These are phyloP conservation scores for Drosophila nr. perissopoda DNA, from an alignment of 2,888 invertebrate genomes.

Conservation along the genomic window DNA sequence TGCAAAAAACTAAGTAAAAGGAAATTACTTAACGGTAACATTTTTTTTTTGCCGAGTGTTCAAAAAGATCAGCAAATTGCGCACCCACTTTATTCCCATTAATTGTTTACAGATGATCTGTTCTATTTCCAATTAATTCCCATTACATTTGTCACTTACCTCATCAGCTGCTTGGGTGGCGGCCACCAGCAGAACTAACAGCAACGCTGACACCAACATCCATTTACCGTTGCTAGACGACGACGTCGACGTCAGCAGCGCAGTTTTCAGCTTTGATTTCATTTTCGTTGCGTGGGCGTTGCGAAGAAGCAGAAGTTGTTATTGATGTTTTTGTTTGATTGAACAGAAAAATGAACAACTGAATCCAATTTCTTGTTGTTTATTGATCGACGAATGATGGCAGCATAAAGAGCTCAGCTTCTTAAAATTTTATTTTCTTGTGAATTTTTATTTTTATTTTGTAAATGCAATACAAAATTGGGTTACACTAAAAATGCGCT, in stretches of 20 bases:
- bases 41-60: not conserved
- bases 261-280: slow-evolving; percentile 70
- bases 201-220: slow-evolving; percentile 52
- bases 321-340: slow-evolving; percentile 14
- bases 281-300: slow-evolving; percentile 55
- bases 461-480: slow-evolving; percentile 48
- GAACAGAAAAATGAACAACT: slow-evolving; percentile 15
- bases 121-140: slow-evolving; percentile 24
- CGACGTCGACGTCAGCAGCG: slow-evolving; percentile 46
- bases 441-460: slow-evolving; percentile 33
- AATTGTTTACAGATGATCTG: slow-evolving; percentile 2
- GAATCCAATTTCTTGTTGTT: slow-evolving; percentile 44
- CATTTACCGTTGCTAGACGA: slow-evolving; percentile 55
- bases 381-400: slow-evolving; percentile 34
- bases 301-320: slow-evolving; percentile 10
- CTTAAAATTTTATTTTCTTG: slow-evolving; percentile 19
- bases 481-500: slow-evolving; percentile 49
- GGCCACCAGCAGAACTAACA: slow-evolving; percentile 56
- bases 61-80: not conserved
- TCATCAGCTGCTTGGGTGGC: slow-evolving; percentile 73
- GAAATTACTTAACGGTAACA: not conserved
- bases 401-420: slow-evolving; percentile 39
- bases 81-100: slow-evolving; percentile 4
- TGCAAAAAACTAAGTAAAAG: not conserved
- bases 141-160: slow-evolving; percentile 52